These are phyloP conservation scores for Amia ocellicauda DNA, from an alignment of 2,113 vertebrate species.

Conservation along the genomic window DNA sequence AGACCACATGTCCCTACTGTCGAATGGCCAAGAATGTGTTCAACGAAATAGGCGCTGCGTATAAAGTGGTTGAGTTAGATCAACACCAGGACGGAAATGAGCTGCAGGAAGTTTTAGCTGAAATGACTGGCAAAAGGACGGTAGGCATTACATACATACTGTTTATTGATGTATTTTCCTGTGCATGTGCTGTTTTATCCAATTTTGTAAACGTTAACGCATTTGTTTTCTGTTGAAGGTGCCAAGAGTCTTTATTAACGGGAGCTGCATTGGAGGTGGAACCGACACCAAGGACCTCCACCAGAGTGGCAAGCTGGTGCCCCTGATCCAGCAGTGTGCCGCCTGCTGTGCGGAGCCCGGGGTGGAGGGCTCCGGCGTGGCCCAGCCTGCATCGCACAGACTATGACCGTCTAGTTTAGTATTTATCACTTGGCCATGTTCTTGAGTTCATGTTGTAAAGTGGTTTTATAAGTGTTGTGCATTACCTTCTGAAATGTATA, in stretches of 20 bases:
- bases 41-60: constrained; percentile 75
- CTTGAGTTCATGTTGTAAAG: constrained; percentile 15
- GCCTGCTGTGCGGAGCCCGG: constrained; percentile 50
- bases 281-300: constrained; percentile 82
- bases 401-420: constrained; percentile 39
- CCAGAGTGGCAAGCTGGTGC: constrained; percentile 79
- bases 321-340: constrained; percentile 76
- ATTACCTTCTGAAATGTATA: too few relatives aligned
- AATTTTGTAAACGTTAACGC: neutral
- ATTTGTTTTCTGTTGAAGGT: constrained; percentile 65
- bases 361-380: constrained; percentile 53
- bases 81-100: constrained; percentile 71
- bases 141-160: constrained; percentile 54
- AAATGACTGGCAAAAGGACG: constrained; percentile 83
- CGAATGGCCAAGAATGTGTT: constrained; percentile 90
- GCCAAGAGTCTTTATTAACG: constrained; percentile 91
- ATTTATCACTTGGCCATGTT: neutral
- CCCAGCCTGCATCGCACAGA: constrained; percentile 40
- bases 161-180: too few relatives aligned
- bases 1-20: constrained; percentile 87
- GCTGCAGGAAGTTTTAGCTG: constrained; percentile 78
- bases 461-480: too few relatives aligned
- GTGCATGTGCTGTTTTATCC: neutral
- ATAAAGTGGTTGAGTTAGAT: constrained; percentile 84
- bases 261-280: constrained; percentile 86